These are phyloP conservation scores for Malaclemys terrapin DNA, from an alignment of 2,113 vertebrate genomes.

Conservation along the genomic window DNA sequence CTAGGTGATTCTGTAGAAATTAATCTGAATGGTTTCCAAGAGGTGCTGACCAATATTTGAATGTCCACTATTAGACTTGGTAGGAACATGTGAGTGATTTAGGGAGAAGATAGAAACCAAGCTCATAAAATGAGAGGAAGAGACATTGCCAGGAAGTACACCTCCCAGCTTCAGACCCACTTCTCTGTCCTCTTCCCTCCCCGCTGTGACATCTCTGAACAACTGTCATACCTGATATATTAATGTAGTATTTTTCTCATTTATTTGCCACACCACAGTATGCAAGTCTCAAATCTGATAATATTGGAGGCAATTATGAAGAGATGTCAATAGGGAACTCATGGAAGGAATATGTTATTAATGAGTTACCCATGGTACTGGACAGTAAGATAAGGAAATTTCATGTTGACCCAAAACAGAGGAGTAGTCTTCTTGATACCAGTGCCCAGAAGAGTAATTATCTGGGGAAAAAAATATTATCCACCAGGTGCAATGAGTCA, in stretches of 20 bases:
- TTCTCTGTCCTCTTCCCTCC: not conserved
- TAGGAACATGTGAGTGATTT: not conserved
- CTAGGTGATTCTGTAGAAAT: not conserved
- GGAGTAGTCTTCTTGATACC: conserved; percentile 65
- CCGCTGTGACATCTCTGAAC: not conserved
- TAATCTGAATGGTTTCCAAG: conserved; percentile 27
- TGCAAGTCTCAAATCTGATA: fast-evolving
- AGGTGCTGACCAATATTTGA: not conserved
- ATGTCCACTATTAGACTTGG: not conserved
- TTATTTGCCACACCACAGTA: not conserved
- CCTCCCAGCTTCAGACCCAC: not conserved
- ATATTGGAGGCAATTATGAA: not conserved
- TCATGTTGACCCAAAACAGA: conserved; percentile 7
- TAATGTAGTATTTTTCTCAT: fast-evolving
- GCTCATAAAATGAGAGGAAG: conserved; percentile 26
- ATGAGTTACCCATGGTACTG: not conserved
- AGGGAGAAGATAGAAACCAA: not conserved
- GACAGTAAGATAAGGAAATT: conserved; percentile 5
- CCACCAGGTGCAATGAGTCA: conserved; percentile 55
- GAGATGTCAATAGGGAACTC: not conserved
- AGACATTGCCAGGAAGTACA: not conserved
- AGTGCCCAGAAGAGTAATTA: conserved; percentile 72
- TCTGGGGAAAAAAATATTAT: conserved; percentile 68
- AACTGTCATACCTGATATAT: not conserved
- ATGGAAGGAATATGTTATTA: not conserved